Evolutionary conservation across 1,140 invertebrate species (phyloP).

Genomic region (Nymphalis io): DNA sequence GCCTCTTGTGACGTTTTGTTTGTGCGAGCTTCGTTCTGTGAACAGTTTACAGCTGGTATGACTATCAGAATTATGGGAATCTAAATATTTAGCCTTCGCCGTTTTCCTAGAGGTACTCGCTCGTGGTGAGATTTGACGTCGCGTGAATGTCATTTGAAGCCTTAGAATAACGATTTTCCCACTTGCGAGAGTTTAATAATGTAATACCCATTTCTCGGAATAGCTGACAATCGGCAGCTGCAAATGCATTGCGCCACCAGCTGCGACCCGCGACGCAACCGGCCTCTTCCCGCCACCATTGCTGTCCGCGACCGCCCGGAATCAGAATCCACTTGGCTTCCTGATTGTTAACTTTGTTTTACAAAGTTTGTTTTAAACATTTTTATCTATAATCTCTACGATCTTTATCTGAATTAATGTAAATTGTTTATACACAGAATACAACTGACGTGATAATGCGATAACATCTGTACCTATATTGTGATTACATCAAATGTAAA

Average conservation of each 20-base stretch:
- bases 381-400: slow-evolving; percentile 20
- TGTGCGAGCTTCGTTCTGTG: slow-evolving; percentile 61
- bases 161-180: slow-evolving; percentile 49
- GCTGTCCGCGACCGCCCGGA: slow-evolving; percentile 4
- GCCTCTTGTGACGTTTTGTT: slow-evolving; percentile 61
- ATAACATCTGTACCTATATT: slow-evolving; percentile 11
- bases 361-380: slow-evolving; percentile 8
- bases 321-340: slow-evolving; percentile 14
- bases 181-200: slow-evolving; percentile 49
- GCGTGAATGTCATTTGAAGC: slow-evolving; percentile 33
- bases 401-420: slow-evolving; percentile 27
- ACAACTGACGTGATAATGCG: slow-evolving; percentile 8
- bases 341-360: background rate
- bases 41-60: slow-evolving; percentile 65
- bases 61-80: slow-evolving; percentile 47
- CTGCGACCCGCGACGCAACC: background rate
- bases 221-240: slow-evolving; percentile 55
- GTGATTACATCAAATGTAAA: background rate
- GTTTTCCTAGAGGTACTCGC: slow-evolving; percentile 30
- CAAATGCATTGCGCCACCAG: slow-evolving; percentile 51
- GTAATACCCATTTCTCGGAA: slow-evolving; percentile 60
- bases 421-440: slow-evolving; percentile 12
- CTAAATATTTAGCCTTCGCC: slow-evolving; percentile 48
- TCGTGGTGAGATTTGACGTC: slow-evolving; percentile 28
- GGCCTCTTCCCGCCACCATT: background rate